Percentiles rank a stretch among this genome's conserved stretches.
phyloP scores from a whole-genome alignment of 2,797 vertebrate species.

The Lepidocolaptes lacrymiger region DNA sequence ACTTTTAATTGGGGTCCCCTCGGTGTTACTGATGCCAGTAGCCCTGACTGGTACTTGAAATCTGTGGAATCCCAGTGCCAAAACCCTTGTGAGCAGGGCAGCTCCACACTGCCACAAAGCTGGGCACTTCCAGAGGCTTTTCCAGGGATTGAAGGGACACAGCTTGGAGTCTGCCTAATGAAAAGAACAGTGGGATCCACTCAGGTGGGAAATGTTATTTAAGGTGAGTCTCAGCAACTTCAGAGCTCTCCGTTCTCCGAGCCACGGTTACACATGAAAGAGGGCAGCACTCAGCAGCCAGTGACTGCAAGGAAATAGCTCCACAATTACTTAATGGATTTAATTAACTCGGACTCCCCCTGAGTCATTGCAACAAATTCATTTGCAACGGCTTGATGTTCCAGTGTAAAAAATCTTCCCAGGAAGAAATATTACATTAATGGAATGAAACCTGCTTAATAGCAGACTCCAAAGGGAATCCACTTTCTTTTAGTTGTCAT shows the following conservation, averaged over 20 bases:
- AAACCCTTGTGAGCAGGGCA: background rate
- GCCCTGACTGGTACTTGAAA: background rate
- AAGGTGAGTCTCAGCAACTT: constrained; percentile 11
- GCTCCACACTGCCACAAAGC: background rate
- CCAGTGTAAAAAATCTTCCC: background rate
- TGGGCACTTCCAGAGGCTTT: background rate
- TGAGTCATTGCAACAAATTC: constrained; percentile 54
- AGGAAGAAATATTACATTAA: constrained; percentile 56
- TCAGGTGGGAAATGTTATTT: constrained; percentile 39
- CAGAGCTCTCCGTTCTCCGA: constrained; percentile 18
- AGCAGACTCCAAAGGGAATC: constrained; percentile 63
- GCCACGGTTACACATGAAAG: constrained; percentile 21
- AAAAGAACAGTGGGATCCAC: background rate
- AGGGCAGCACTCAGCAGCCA: constrained; percentile 31
- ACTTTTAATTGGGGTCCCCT: background rate
- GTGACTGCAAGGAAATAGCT: constrained; percentile 46
- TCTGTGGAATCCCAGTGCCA: background rate
- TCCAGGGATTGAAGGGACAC: background rate
- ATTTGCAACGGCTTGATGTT: constrained; percentile 57
- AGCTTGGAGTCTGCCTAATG: background rate
- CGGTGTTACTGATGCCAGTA: background rate
- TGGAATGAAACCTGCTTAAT: constrained; percentile 51
- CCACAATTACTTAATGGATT: constrained; percentile 48
- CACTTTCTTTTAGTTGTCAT: constrained; percentile 28
- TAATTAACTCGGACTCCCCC: constrained; percentile 62